Percentiles rank a stretch among this genome's conserved stretches.
phyloP scores from a whole-genome alignment of 1,140 invertebrate species.

The Drosophila novamexicana region DNA sequence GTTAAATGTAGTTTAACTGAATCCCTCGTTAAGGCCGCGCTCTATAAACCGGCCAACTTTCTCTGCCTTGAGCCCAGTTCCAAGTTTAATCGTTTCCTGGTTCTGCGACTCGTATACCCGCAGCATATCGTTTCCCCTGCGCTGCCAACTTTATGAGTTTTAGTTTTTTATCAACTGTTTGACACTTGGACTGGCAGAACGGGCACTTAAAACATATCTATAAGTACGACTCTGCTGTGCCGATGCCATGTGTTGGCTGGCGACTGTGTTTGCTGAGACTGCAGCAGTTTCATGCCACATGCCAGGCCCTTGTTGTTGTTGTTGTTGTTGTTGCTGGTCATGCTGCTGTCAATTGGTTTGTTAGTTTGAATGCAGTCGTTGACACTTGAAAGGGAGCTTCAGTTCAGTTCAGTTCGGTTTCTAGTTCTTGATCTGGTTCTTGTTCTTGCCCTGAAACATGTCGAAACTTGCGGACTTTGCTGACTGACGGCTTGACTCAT shows the following conservation, averaged over 20 bases:
- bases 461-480: slow-evolving; percentile 44
- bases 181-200: slow-evolving; percentile 66
- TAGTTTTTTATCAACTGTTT: slow-evolving; percentile 62
- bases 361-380: slow-evolving; percentile 72
- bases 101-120: not conserved
- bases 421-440: slow-evolving; percentile 45
- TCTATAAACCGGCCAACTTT: slow-evolving; percentile 16
- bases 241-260: slow-evolving; percentile 51
- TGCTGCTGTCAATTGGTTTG: slow-evolving; percentile 72
- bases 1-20: not conserved
- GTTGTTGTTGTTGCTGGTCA: slow-evolving; percentile 34
- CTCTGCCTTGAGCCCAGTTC: slow-evolving; percentile 8
- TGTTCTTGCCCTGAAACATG: slow-evolving; percentile 21
- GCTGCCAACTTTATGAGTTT: slow-evolving; percentile 49
- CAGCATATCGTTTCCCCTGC: slow-evolving; percentile 1
- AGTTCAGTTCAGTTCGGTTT: slow-evolving; percentile 16
- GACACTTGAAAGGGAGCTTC: slow-evolving; percentile 68
- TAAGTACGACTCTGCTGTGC: slow-evolving; percentile 31
- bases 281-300: slow-evolving; percentile 44
- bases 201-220: slow-evolving; percentile 56
- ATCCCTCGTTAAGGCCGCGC: slow-evolving; percentile 20
- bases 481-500: slow-evolving; percentile 43
- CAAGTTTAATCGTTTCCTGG: slow-evolving; percentile 31
- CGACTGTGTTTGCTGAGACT: not conserved
- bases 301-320: slow-evolving; percentile 28